phyloP scores from a whole-genome alignment of 2,888 invertebrate species.

The Ashinkailepas kermadecensis region DNA sequence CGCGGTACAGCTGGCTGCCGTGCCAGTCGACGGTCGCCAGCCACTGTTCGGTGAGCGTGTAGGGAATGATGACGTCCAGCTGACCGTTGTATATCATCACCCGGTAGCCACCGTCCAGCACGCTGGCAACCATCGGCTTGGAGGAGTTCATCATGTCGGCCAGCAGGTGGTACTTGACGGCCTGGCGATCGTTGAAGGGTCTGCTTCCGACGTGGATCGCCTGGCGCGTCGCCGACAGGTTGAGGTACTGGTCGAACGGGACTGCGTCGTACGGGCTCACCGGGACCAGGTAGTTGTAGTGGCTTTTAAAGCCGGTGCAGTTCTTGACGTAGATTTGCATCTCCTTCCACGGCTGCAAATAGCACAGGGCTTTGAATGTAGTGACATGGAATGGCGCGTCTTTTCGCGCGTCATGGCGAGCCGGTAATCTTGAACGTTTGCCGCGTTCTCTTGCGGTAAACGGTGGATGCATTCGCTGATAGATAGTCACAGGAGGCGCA shows the following conservation, averaged over 20 bases:
- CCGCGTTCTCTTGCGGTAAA: too few species aligned
- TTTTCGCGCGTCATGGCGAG: too few species aligned
- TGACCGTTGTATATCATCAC: constrained; percentile 83
- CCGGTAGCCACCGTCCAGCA: constrained; percentile 47
- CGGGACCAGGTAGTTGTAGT: constrained; percentile 63
- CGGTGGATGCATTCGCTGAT: too few species aligned
- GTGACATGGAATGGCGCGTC: too few species aligned
- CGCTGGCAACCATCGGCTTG: constrained; percentile 45
- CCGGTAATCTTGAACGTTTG: too few species aligned
- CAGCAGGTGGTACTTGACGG: constrained; percentile 63
- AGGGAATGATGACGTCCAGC: constrained; percentile 81
- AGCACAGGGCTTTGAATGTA: too few species aligned
- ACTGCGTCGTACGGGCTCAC: constrained; percentile 44
- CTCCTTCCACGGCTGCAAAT: too few species aligned
- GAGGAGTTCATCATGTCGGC: constrained; percentile 75
- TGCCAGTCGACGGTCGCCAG: constrained; percentile 62
- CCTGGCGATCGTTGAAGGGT: constrained; percentile 53
- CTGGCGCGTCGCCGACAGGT: constrained; percentile 54
- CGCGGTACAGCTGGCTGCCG: constrained; percentile 56
- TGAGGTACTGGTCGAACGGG: constrained; percentile 49
- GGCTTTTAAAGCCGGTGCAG: constrained; percentile 65
- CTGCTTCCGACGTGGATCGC: constrained; percentile 78
- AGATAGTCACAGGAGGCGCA: too few species aligned
- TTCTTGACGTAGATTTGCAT: constrained; percentile 65
- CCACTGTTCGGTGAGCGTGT: constrained; percentile 73